These are phyloP conservation scores for Erpetoichthys calabaricus DNA, from an alignment of 2,797 vertebrate genomes.

Conservation along the genomic window DNA sequence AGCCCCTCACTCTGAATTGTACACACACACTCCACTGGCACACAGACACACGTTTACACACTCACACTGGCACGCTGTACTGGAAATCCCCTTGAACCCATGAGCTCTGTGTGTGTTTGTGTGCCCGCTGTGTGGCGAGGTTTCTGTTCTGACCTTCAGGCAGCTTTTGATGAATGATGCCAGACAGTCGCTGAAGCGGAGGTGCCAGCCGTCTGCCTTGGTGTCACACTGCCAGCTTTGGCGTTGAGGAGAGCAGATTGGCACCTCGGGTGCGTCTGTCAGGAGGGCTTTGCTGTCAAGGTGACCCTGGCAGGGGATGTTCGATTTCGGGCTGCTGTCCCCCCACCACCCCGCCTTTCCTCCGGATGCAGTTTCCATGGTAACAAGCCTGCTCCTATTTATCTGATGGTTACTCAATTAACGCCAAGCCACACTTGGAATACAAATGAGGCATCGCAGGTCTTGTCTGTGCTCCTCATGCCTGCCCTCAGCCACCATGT, in stretches of 20 bases:
- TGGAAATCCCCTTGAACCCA: background rate
- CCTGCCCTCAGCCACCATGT: constrained; percentile 13
- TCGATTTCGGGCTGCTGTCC: constrained; percentile 17
- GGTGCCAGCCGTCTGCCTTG: too few species aligned
- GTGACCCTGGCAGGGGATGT: too few species aligned
- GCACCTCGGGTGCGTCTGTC: too few species aligned
- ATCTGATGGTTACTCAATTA: constrained; percentile 50
- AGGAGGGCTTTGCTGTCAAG: too few species aligned
- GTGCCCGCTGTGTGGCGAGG: background rate
- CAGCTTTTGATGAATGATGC: too few species aligned
- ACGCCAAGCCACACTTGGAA: constrained; percentile 40
- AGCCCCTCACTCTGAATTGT: too few species aligned
- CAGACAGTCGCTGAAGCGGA: too few species aligned
- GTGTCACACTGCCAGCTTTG: too few species aligned
- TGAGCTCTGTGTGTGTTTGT: background rate
- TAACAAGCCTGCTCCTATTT: constrained; percentile 48
- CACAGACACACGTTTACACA: constrained; percentile 3
- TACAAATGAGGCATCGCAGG: constrained; percentile 30
- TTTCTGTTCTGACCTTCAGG: too few species aligned
- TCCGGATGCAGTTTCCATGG: constrained; percentile 67
- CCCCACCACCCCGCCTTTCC: constrained; percentile 19
- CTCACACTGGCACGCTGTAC: constrained; percentile 6
- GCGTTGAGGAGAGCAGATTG: too few species aligned
- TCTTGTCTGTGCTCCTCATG: constrained; percentile 7
- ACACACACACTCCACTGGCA: background rate